Evolutionary conservation across 2,113 vertebrate genomes (phyloP).

Genomic region (Delphinus delphis): DNA sequence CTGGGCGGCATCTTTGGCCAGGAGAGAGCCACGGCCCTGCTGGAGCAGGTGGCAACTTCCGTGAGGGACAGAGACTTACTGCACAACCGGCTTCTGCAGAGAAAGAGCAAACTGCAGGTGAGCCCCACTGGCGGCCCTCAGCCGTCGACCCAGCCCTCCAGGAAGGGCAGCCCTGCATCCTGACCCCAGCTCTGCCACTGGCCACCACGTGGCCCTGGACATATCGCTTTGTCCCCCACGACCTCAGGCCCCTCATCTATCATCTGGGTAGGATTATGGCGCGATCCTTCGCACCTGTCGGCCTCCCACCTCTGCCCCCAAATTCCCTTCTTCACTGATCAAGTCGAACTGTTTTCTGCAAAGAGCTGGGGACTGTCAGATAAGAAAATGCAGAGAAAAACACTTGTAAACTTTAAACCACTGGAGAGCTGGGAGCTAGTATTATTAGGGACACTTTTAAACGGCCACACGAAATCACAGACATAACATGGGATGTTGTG

Average conservation of each 20-base stretch:
- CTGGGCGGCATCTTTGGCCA: conserved; percentile 88
- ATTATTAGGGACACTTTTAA: background rate
- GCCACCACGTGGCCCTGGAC: accelerated
- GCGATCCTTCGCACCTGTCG: background rate
- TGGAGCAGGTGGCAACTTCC: conserved; percentile 83
- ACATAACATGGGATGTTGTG: accelerated
- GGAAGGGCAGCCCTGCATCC: background rate
- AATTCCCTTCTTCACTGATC: background rate
- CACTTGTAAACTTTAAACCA: background rate
- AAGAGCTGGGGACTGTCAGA: background rate
- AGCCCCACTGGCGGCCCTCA: accelerated
- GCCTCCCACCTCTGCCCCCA: background rate
- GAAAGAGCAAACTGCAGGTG: conserved; percentile 90
- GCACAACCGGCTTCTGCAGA: conserved; percentile 88
- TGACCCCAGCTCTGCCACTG: accelerated
- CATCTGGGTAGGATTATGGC: background rate
- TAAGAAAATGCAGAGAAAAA: background rate
- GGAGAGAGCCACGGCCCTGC: conserved; percentile 82
- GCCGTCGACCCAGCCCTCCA: accelerated
- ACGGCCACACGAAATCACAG: accelerated
- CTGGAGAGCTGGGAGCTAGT: background rate
- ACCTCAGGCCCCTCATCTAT: accelerated
- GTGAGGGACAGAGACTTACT: conserved; percentile 87
- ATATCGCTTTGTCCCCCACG: accelerated
- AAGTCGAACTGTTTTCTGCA: background rate